Base-by-base conservation (phyloP, 2,113 vertebrate genomes). In the Microtus pennsylvanicus region DNA sequence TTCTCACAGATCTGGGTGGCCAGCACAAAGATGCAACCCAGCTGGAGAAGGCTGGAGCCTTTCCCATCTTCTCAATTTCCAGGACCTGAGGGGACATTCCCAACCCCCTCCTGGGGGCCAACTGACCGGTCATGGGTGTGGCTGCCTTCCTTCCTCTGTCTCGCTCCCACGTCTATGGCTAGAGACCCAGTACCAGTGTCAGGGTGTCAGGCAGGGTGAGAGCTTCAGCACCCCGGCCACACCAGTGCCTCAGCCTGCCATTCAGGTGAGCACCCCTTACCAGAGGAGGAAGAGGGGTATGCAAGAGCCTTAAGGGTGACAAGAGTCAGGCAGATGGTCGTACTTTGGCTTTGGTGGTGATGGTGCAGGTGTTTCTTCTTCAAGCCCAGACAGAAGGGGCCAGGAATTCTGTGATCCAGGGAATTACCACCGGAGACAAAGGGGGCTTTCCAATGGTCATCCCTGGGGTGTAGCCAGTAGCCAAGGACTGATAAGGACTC, bases 201-300 rank as follows among this genome's bases (percentile, higher is more conserved):
- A 24, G 5, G 0, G 0, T 9, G 50, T 52, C 65, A 24, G 5
- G 0, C 8, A 33, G 6, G 42, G 58, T 0, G 7, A 70, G 30
- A 52, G 5, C 12, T 42, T 22, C 24, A 38, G 24, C 63, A 19
- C 58, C 42, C 77, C 4, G 52, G 52, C 22, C 19, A 35, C 16
- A 0, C 50, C 69, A 24, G 47, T 22, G 16, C 13, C n/a, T 38
- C 38, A 0, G 58, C 30, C 80, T 42, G 1, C 74, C 33, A 61
- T 24, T 75, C 50, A 19, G 17, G 76, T 63, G n/a, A 65, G 47
- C 30, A 76, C 58, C 22, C 61, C 35, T 38, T 12, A 14, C 8
- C 5, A 5, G 69, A 26, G 14, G 82, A 26, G 0, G 35, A 13
- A 12, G 47, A 87, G 74, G 78, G 26, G 9, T 6, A 0, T 13